phyloP scores from a whole-genome alignment of 1,140 invertebrate species.

The Cyphomyrmex costatus region DNA sequence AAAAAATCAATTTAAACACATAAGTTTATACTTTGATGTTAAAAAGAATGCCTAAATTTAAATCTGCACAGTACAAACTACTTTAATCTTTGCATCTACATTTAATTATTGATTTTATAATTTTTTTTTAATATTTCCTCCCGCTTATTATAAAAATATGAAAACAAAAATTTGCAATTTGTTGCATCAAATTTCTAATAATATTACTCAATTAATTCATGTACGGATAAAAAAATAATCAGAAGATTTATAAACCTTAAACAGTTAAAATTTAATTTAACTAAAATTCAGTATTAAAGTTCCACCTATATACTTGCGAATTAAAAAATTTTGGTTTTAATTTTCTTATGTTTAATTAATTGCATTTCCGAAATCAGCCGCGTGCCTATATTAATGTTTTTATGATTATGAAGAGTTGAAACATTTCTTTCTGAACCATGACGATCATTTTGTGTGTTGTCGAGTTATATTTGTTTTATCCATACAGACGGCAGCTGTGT shows the following conservation, averaged over 20 bases:
- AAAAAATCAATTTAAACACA: neutral
- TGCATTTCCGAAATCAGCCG: too few relatives aligned
- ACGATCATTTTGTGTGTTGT: neutral
- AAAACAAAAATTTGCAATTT: conserved; percentile 1
- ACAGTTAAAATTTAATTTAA: neutral
- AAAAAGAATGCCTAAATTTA: neutral
- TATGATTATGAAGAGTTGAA: neutral
- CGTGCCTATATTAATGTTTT: neutral
- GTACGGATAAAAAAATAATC: neutral
- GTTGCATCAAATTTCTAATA: conserved; percentile 1
- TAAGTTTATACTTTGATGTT: neutral
- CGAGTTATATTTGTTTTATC: neutral
- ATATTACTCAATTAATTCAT: conserved; percentile 5
- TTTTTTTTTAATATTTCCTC: conserved; percentile 9
- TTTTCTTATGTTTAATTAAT: neutral
- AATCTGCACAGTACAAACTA: neutral
- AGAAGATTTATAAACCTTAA: neutral
- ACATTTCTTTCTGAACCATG: neutral
- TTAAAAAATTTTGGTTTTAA: neutral
- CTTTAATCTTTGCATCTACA: neutral
- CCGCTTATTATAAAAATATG: neutral
- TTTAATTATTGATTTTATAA: neutral
- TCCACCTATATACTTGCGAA: neutral
- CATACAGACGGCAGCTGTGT: neutral
- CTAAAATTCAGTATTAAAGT: neutral